Conservation (phyloP, 2,113 vertebrate species). For the Gopherus flavomarginatus region DNA sequence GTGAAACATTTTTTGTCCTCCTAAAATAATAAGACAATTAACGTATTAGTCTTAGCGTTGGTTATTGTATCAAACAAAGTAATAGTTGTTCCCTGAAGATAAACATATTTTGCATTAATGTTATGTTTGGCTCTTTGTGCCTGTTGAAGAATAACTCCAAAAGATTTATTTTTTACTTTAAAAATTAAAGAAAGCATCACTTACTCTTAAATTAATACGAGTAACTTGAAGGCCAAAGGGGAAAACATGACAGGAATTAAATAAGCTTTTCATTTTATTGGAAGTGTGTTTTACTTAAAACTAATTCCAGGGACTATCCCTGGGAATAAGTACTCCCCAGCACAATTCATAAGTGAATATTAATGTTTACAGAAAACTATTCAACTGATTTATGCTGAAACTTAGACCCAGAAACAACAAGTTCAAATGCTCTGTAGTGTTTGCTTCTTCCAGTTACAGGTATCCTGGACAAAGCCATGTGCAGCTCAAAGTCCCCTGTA, state of each 20-base stretch:
- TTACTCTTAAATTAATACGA: slow-evolving; percentile 55
- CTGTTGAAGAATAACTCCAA: slow-evolving; percentile 36
- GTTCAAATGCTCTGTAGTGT: neutral
- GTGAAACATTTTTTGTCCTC: slow-evolving; percentile 98
- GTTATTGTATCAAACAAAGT: slow-evolving; percentile 34
- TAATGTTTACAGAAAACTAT: neutral
- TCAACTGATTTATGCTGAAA: slow-evolving; percentile 12
- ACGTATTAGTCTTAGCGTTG: slow-evolving; percentile 33
- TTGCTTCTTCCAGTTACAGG: neutral
- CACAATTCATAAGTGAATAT: slow-evolving; percentile 27
- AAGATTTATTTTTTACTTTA: slow-evolving; percentile 4
- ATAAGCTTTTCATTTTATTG: slow-evolving; percentile 58
- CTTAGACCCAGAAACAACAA: accelerated
- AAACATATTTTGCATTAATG: slow-evolving; percentile 47
- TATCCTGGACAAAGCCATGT: accelerated
- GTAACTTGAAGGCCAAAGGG: slow-evolving; percentile 50
- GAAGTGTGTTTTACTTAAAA: slow-evolving; percentile 51
- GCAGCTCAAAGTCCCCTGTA: accelerated
- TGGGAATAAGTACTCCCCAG: neutral
- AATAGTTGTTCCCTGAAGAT: slow-evolving; percentile 68
- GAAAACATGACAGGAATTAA: slow-evolving; percentile 69
- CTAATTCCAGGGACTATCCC: slow-evolving; percentile 56
- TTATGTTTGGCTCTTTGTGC: slow-evolving; percentile 61
- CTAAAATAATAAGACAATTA: slow-evolving; percentile 78
- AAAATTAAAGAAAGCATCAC: slow-evolving; percentile 26